Conservation (phyloP, 2,888 invertebrate genomes). For the Seladonia tumulorum region DNA sequence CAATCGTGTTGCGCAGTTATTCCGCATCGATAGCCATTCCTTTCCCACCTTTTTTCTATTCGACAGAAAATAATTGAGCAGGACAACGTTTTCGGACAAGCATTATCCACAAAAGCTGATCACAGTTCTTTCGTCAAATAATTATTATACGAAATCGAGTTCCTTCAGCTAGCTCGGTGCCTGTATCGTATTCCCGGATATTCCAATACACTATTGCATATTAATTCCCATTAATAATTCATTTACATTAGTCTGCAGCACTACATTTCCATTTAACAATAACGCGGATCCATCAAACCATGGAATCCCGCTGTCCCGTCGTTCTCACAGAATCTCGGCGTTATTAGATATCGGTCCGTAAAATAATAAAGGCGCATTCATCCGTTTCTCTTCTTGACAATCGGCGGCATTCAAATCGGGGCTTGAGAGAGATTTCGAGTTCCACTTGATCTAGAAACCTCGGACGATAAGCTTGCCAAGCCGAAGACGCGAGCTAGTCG, state of each 20-base stretch:
- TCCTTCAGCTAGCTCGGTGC: background rate
- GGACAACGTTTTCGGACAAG: background rate
- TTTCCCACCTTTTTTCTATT: background rate
- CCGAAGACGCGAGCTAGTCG: background rate
- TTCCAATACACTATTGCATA: background rate
- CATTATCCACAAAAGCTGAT: background rate
- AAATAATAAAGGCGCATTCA: background rate
- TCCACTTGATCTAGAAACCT: conserved; percentile 1
- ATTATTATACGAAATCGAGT: background rate
- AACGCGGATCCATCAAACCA: background rate
- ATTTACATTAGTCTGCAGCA: background rate
- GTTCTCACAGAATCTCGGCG: background rate
- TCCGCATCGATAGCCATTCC: conserved; percentile 10
- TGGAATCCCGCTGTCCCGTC: background rate
- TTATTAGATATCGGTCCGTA: background rate
- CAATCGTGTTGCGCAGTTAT: conserved; percentile 33
- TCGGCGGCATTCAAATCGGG: background rate
- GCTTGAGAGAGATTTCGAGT: background rate
- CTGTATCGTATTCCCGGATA: background rate
- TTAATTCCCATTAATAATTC: background rate
- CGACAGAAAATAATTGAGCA: background rate
- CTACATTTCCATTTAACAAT: background rate
- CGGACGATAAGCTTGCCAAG: background rate
- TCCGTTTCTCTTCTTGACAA: background rate
- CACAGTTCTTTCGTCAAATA: background rate